A percentile compares a stretch with the other conserved stretches of the same genome.
Evolutionary conservation across 1,140 invertebrate species (phyloP).

Genomic region (Trichomalopsis sarcophagae): DNA sequence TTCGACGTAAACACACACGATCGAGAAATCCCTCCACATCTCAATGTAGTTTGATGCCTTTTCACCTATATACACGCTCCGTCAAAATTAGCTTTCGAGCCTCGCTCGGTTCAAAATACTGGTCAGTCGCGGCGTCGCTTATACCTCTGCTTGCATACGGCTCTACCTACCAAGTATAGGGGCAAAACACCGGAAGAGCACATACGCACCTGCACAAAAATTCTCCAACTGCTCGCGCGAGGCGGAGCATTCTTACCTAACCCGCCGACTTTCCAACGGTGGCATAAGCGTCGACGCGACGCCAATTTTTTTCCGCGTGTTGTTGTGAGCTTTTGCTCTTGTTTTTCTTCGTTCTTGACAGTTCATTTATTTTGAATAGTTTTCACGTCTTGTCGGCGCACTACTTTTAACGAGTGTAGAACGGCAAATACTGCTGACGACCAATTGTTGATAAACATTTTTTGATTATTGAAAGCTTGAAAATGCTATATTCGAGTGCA

Average conservation of each 20-base stretch:
- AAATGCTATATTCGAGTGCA: too few species aligned
- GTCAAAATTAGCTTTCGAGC: constrained; percentile 8
- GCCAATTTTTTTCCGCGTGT: not conserved
- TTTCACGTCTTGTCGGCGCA: too few species aligned
- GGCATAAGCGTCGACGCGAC: not conserved
- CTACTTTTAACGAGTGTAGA: too few species aligned
- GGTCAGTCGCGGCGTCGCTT: constrained; percentile 46
- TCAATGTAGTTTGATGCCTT: not conserved
- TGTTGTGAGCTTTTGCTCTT: not conserved
- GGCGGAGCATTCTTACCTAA: not conserved
- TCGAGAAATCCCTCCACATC: too few species aligned
- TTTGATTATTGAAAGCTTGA: too few species aligned
- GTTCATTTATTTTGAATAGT: too few species aligned
- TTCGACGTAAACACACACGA: too few species aligned
- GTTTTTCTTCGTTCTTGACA: not conserved
- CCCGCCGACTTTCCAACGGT: constrained; percentile 30
- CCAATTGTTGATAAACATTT: too few species aligned
- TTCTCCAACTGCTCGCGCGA: constrained; percentile 33
- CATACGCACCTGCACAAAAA: constrained; percentile 42
- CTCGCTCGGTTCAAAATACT: not conserved
- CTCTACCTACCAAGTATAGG: not conserved
- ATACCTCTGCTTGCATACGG: constrained; percentile 44
- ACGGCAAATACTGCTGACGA: too few species aligned
- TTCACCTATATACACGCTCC: not conserved
- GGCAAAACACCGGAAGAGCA: constrained; percentile 45